A percentile compares a stretch with the other conserved stretches of the same genome.
phyloP scores from a whole-genome alignment of 2,888 invertebrate species.

The Cyaniris semiargus region DNA sequence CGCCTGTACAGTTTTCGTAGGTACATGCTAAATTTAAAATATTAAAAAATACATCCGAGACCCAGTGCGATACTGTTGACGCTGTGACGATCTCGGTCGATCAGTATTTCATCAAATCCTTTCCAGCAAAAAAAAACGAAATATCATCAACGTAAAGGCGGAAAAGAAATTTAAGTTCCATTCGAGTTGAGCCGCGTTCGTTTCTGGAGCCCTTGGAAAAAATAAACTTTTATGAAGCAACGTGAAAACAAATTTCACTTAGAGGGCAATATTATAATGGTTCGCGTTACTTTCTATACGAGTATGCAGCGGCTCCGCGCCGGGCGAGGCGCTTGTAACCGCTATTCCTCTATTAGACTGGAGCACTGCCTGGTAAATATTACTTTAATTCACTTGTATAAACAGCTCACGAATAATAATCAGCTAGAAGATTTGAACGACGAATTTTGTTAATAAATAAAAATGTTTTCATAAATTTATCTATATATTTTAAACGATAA shows the following conservation, averaged over 20 bases:
- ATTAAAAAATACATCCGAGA: neutral
- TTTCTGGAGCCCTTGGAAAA: slow-evolving; percentile 57
- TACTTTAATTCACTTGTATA: slow-evolving; percentile 11
- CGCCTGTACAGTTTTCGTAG: neutral
- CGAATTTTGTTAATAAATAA: too few relatives aligned
- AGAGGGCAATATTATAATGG: slow-evolving; percentile 78
- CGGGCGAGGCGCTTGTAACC: slow-evolving; percentile 57
- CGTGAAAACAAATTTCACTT: slow-evolving; percentile 74
- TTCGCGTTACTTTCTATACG: slow-evolving; percentile 60
- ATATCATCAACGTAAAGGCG: slow-evolving; percentile 41
- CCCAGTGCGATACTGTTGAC: neutral
- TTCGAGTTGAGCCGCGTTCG: slow-evolving; percentile 46
- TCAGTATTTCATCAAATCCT: neutral
- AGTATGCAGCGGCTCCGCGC: slow-evolving; percentile 60
- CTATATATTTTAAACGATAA: too few relatives aligned
- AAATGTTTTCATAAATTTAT: too few relatives aligned
- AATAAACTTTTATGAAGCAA: slow-evolving; percentile 58
- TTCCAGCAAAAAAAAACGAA: slow-evolving; percentile 35
- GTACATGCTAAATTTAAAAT: too few relatives aligned
- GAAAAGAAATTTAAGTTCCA: slow-evolving; percentile 39
- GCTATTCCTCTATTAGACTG: slow-evolving; percentile 58
- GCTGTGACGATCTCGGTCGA: too few relatives aligned
- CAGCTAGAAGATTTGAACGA: too few relatives aligned
- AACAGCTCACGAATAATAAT: neutral
- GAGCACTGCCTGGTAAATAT: slow-evolving; percentile 46